Percentiles rank a stretch among this genome's conserved stretches.
Conservation (phyloP, 2,113 vertebrate genomes). For the Anhinga rufa region DNA sequence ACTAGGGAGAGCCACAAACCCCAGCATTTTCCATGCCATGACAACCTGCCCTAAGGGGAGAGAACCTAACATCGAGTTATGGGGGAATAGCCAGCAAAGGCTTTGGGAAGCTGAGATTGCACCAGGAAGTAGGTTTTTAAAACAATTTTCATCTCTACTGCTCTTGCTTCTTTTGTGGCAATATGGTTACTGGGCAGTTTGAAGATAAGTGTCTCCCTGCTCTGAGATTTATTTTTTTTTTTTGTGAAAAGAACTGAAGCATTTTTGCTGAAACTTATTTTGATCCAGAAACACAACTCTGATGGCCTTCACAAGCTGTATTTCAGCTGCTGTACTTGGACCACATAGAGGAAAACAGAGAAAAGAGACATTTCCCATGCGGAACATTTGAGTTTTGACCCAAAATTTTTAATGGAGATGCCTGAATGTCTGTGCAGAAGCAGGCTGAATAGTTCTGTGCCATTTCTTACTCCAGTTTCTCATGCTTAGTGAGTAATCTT, state of each 20-base stretch:
- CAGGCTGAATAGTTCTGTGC: not conserved
- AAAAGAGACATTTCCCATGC: not conserved
- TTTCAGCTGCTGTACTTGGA: not conserved
- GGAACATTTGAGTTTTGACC: not conserved
- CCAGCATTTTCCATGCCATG: not conserved
- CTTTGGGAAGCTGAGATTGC: not conserved
- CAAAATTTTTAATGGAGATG: not conserved
- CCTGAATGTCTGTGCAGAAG: not conserved
- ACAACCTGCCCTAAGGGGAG: not conserved
- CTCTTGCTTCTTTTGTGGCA: not conserved
- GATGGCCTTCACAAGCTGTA: not conserved
- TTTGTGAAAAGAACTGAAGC: not conserved
- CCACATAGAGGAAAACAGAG: not conserved
- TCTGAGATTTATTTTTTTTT: rapidly evolving
- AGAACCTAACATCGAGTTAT: not conserved
- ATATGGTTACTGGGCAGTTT: not conserved
- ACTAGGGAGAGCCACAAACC: not conserved
- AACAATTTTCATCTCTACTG: not conserved
- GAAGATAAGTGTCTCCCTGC: not conserved
- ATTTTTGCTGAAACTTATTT: not conserved
- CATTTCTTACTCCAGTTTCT: not conserved
- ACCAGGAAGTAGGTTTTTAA: not conserved
- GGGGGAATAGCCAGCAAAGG: not conserved
- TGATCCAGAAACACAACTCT: not conserved
- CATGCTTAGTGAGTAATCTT: not conserved